phyloP scores from a whole-genome alignment of 1,140 invertebrate genomes.

The Drosophila trapezifrons region DNA sequence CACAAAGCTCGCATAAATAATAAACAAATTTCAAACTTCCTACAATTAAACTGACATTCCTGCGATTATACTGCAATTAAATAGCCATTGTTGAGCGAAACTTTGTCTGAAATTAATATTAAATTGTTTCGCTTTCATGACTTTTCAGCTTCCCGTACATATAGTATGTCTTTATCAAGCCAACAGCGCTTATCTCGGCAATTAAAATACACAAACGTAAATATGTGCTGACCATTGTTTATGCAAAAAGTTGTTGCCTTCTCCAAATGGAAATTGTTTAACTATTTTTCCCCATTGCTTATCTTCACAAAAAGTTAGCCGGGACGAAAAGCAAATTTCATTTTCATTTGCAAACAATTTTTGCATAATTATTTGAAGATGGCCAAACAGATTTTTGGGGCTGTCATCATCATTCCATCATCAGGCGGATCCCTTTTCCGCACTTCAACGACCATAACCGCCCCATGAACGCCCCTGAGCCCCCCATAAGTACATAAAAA shows the following conservation, averaged over 20 bases:
- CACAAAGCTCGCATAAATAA: slow-evolving; percentile 1
- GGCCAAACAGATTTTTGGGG: slow-evolving; percentile 30
- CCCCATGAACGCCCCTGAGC: background rate
- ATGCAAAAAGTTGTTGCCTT: slow-evolving; percentile 8
- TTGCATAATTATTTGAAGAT: slow-evolving; percentile 74
- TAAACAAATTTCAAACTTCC: slow-evolving; percentile 8
- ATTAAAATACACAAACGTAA: slow-evolving; percentile 16
- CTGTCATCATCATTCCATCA: slow-evolving; percentile 52
- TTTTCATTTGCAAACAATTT: slow-evolving; percentile 71
- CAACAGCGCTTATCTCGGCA: slow-evolving; percentile 12
- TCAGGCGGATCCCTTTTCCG: background rate
- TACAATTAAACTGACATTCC: slow-evolving; percentile 14
- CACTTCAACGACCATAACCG: background rate
- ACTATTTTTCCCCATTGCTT: slow-evolving; percentile 43
- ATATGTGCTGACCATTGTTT: slow-evolving; percentile 22
- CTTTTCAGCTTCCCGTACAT: background rate
- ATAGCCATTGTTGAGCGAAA: slow-evolving; percentile 13
- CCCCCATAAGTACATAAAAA: slow-evolving; percentile 28
- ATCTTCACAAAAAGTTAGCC: slow-evolving; percentile 25
- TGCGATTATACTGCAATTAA: slow-evolving; percentile 36
- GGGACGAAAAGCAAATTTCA: slow-evolving; percentile 45
- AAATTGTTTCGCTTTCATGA: slow-evolving; percentile 23
- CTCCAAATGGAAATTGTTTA: slow-evolving; percentile 10
- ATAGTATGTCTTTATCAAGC: background rate
- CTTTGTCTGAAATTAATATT: slow-evolving; percentile 21